Conservation (phyloP, 2,888 invertebrate species). For the Poecilobothrus nobilitatus region DNA sequence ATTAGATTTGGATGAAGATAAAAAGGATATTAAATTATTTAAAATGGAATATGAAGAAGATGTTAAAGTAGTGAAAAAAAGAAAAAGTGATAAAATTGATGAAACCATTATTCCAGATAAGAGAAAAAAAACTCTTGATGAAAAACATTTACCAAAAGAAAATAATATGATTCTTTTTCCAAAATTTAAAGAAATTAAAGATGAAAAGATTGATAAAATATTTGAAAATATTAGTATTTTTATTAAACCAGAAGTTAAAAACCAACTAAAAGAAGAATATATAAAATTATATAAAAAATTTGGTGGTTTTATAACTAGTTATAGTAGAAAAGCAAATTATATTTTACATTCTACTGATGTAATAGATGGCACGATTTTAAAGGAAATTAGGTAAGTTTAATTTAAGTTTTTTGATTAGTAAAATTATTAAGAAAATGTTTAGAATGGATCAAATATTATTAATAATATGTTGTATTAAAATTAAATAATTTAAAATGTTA, state of each 20-base stretch:
- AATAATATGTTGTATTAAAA: too few relatives aligned
- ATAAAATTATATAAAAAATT: conserved; percentile 20
- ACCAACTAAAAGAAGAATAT: conserved; percentile 9
- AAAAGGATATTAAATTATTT: conserved; percentile 20
- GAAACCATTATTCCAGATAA: neutral
- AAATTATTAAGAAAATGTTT: too few relatives aligned
- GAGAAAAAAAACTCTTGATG: conserved; percentile 16
- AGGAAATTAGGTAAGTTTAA: conserved; percentile 20
- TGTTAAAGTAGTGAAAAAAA: conserved; percentile 5
- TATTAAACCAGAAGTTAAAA: conserved; percentile 17
- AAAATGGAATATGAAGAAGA: conserved; percentile 16
- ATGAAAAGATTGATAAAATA: conserved; percentile 13
- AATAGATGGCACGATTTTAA: conserved; percentile 18
- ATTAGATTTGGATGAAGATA: neutral
- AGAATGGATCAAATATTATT: too few relatives aligned
- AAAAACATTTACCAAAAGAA: neutral
- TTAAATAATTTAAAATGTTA: too few relatives aligned
- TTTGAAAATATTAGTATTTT: conserved; percentile 22
- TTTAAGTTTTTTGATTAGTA: too few relatives aligned
- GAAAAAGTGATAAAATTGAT: neutral
- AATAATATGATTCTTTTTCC: neutral
- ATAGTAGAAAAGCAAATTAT: conserved; percentile 29
- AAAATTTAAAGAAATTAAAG: conserved; percentile 5
- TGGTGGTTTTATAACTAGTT: conserved; percentile 31
- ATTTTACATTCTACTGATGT: conserved; percentile 21